Base-by-base conservation (phyloP, 2,113 vertebrate genomes). In the Pelecanoides urinatrix region DNA sequence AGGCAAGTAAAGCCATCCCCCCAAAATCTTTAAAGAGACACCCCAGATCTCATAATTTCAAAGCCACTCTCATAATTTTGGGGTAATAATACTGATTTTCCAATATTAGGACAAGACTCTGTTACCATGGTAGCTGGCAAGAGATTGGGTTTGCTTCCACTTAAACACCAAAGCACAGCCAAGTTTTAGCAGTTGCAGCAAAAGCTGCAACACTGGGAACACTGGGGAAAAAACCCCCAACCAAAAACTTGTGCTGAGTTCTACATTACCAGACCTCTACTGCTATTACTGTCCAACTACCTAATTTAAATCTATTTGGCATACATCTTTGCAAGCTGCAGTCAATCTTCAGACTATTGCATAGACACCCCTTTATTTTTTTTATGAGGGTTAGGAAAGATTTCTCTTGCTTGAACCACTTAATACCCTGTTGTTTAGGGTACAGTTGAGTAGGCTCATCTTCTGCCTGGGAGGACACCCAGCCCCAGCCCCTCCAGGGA, bases 91-190 rank as follows among this genome's bases (percentile, higher is more conserved):
- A 62, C 23, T 58, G 29, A 38, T 66, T 72, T 97, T 89, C 77
- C 75, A 82, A 42, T 21, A 72, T 47, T 9, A 87, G 83, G 83
- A 61, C 83, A 81, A 89, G 73, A 23, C 86, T 70, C 29, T 61
- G 91, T 96, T 97, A 45, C 96, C 86, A 92, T 92, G 92, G 92
- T 84, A 96, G 96, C 91, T 95, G 92, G 80, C 52, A 85, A 84
- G 80, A 61, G 62, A 67, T 81, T 70, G 93, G 89, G 92, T 68
- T 79, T 86, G 81, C 96, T 92, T 96, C 81, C 90, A 93, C 92
- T 94, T 58, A 65, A 91, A 81, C 34, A 70, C 86, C 95, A 87
- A 89, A 94, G 94, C 87, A 53, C 44, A 88, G 94, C 92, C 96
- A 95, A 96, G 85, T 94, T 95, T 58, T 4, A 91, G 92, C 92